Percentiles rank a stretch among this genome's conserved stretches.
Conservation (phyloP, 2,797 vertebrate genomes). For the Labroides dimidiatus region DNA sequence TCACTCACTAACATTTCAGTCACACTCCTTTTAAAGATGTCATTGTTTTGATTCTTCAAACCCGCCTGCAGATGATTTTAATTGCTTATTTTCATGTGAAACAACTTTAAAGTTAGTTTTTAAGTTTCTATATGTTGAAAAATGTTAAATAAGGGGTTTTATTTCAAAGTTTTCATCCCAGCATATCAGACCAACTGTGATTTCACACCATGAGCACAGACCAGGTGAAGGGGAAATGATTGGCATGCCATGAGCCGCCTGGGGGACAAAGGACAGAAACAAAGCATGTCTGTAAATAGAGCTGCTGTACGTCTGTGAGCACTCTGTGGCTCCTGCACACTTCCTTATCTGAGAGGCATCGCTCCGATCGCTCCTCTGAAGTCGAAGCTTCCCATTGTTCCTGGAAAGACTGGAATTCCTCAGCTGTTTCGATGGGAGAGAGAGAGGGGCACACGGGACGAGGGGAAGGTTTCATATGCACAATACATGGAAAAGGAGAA, state of each 20-base stretch:
- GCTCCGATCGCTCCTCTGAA: constrained; percentile 64
- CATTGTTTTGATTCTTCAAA: too few species aligned
- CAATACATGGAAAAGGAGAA: constrained; percentile 38
- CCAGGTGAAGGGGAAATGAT: constrained; percentile 57
- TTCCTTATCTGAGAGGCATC: constrained; percentile 77
- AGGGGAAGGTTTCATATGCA: constrained; percentile 22
- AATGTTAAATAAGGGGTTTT: too few species aligned
- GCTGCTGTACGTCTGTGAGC: constrained; percentile 51
- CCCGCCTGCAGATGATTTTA: too few species aligned
- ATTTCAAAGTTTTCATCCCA: too few species aligned
- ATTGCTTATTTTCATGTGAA: too few species aligned
- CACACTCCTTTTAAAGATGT: too few species aligned
- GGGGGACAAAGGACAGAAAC: constrained; percentile 67
- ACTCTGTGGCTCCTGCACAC: constrained; percentile 66
- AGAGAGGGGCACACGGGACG: constrained; percentile 28
- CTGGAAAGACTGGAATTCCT: constrained; percentile 69
- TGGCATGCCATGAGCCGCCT: constrained; percentile 59
- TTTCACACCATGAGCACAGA: constrained; percentile 25
- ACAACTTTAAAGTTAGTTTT: too few species aligned
- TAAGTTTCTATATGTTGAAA: too few species aligned
- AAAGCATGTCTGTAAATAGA: constrained; percentile 77
- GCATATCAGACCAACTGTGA: constrained; percentile 1
- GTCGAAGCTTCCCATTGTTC: constrained; percentile 76
- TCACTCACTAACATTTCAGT: too few species aligned
- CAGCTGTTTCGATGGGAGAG: constrained; percentile 61